Evolutionary conservation across 2,888 invertebrate genomes (phyloP).

Genomic region (Tuta absoluta): DNA sequence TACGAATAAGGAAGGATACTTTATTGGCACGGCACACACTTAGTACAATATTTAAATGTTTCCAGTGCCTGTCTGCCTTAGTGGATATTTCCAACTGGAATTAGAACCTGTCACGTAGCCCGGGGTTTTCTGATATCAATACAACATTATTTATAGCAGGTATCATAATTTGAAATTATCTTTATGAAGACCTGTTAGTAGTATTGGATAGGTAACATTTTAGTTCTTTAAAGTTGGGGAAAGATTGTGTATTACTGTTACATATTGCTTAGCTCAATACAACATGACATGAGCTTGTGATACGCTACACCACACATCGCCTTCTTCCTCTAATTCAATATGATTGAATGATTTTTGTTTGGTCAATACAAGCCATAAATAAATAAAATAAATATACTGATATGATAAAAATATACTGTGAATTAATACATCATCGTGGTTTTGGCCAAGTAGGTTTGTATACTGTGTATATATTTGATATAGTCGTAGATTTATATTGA

Average conservation of each 20-base stretch:
- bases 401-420: background rate
- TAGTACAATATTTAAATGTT: constrained; percentile 5
- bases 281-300: constrained; percentile 3
- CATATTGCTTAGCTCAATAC: too few species aligned
- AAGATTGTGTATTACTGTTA: background rate
- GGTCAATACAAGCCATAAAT: background rate
- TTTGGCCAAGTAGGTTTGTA: background rate
- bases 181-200: too few species aligned
- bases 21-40: background rate
- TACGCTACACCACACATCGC: constrained; percentile 5
- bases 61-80: background rate
- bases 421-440: background rate
- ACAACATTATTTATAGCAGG: background rate
- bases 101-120: background rate
- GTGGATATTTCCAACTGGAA: constrained; percentile 2
- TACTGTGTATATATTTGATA: too few species aligned
- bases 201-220: too few species aligned
- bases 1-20: constrained; percentile 23
- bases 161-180: too few species aligned
- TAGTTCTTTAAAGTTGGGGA: background rate
- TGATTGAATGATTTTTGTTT: constrained; percentile 3
- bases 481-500: too few species aligned
- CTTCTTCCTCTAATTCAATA: constrained; percentile 2
- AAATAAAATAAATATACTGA: background rate
- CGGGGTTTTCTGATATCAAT: constrained; percentile 1